Conservation (phyloP, 2,888 invertebrate species). For the Plagodis dolabraria region DNA sequence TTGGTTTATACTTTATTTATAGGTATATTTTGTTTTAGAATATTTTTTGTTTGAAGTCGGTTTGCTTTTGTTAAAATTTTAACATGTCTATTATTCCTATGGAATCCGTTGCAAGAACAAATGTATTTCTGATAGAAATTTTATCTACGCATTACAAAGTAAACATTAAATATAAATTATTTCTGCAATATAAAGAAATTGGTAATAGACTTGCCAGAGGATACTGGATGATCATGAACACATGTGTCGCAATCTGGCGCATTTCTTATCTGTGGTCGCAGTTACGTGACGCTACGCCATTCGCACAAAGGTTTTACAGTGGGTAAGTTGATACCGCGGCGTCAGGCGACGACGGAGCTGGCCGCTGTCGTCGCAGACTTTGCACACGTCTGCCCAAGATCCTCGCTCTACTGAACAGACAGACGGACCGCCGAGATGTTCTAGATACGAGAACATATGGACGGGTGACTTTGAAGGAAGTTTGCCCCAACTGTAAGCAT, state of each 20-base stretch:
- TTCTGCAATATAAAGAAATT: no score
- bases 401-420: slow-evolving; percentile 67
- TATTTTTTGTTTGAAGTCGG: no score
- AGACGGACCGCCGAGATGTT: slow-evolving; percentile 52
- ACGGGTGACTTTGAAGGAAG: background rate
- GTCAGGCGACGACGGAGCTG: slow-evolving; percentile 73
- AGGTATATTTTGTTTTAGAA: no score
- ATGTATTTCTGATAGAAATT: no score
- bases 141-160: no score
- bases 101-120: no score
- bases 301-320: slow-evolving; percentile 6
- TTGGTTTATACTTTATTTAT: no score
- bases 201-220: no score
- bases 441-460: slow-evolving; percentile 2
- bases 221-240: no score
- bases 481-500: background rate
- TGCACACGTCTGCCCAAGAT: slow-evolving; percentile 62
- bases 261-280: slow-evolving; percentile 2
- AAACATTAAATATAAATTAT: no score
- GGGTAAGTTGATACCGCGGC: slow-evolving; percentile 59
- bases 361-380: slow-evolving; percentile 28
- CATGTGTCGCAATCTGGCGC: background rate
- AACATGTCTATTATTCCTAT: no score
- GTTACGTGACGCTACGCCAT: background rate
- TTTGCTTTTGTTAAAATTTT: no score